These are phyloP conservation scores for Lepidurus packardi DNA, from an alignment of 1,140 invertebrate species.

Conservation along the genomic window DNA sequence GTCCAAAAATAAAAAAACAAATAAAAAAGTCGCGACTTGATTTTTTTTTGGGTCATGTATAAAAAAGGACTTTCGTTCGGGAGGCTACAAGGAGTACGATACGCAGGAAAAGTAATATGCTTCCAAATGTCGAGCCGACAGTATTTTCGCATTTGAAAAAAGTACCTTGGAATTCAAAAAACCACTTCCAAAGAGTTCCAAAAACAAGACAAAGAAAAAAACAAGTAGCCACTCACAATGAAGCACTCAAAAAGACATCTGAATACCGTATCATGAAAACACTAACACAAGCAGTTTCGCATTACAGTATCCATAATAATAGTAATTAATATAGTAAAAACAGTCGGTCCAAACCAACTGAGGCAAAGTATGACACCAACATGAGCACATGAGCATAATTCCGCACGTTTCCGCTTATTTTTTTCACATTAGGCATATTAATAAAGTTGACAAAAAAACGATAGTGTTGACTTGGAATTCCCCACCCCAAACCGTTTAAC, in stretches of 20 bases:
- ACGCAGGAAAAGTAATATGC: conserved; percentile 14
- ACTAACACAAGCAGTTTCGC: background rate
- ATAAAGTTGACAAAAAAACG: background rate
- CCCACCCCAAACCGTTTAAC: background rate
- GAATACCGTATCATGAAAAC: conserved; percentile 2
- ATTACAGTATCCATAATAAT: background rate
- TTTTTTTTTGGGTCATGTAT: background rate
- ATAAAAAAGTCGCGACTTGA: background rate
- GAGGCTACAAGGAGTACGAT: conserved; percentile 6
- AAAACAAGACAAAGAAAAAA: background rate
- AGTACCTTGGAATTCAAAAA: conserved; percentile 7
- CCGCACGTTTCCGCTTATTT: background rate
- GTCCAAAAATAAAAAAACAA: background rate
- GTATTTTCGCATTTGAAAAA: background rate
- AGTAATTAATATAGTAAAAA: background rate
- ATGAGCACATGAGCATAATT: conserved; percentile 15
- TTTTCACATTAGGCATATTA: background rate
- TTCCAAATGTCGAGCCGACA: background rate
- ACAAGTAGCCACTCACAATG: conserved; percentile 14
- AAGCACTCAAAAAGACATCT: conserved; percentile 11
- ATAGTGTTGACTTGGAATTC: conserved; percentile 9
- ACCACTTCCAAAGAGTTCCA: background rate
- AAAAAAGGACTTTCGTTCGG: conserved; percentile 6
- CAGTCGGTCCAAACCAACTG: background rate
- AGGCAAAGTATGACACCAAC: conserved; percentile 10